phyloP scores from a whole-genome alignment of 2,797 vertebrate genomes.

The Mormyrops boulengeri region DNA sequence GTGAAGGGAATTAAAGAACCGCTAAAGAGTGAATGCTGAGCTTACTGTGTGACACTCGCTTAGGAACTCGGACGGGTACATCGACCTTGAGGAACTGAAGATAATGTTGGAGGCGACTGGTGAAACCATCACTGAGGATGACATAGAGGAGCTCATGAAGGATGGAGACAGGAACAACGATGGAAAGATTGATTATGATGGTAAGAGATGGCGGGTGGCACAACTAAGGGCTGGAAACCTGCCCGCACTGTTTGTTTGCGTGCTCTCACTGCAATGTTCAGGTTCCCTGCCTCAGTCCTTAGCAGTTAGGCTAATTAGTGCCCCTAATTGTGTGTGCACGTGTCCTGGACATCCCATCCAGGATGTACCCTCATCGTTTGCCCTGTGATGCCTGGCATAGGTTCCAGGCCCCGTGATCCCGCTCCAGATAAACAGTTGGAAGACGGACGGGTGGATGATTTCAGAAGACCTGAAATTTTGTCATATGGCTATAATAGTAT shows the following conservation, averaged over 20 bases:
- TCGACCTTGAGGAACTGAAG: slow-evolving; percentile 70
- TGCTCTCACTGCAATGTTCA: background rate
- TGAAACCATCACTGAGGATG: slow-evolving; percentile 69
- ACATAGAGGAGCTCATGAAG: slow-evolving; percentile 73
- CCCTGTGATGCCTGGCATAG: background rate
- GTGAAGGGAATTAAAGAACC: background rate
- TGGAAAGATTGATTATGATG: slow-evolving; percentile 72
- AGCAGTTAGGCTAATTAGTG: background rate
- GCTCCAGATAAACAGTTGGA: background rate
- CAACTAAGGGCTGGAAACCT: background rate
- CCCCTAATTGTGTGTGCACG: background rate
- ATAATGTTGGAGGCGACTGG: slow-evolving; percentile 67
- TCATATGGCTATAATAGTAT: background rate
- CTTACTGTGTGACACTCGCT: background rate
- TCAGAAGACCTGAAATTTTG: background rate
- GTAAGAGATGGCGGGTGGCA: slow-evolving; percentile 36
- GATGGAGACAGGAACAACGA: slow-evolving; percentile 75
- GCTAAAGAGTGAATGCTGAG: background rate
- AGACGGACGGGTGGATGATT: background rate
- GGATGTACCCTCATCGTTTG: background rate
- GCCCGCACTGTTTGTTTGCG: background rate
- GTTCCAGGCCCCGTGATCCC: background rate
- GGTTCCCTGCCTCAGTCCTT: background rate
- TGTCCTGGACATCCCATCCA: background rate
- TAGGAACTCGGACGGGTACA: slow-evolving; percentile 72